Base-by-base conservation (phyloP, 2,113 vertebrate genomes). In the Ramphastos sulfuratus region DNA sequence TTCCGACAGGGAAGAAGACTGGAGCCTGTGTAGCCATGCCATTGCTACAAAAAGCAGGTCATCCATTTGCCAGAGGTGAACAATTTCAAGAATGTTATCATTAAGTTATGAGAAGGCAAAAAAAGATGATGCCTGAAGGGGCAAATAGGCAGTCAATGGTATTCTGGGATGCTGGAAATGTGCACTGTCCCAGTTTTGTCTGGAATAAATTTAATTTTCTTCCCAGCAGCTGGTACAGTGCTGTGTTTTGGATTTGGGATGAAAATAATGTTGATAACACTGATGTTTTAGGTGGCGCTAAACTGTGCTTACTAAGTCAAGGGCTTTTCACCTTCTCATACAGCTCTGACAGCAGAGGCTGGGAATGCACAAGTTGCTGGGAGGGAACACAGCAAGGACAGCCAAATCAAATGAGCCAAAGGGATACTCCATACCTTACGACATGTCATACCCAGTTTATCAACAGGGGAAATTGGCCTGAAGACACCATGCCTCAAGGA, bases 81-180 rank as follows among this genome's bases (percentile, higher is more conserved):
- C 67, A 85, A 95, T 96, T 96, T 94, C 84, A 83, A 82, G 76
- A 94, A 96, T 54, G 10, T 73, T 83, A 79, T 95, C 96, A 97
- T 96, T 96, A 97, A 93, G 75, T 94, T 97, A 91, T 90, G 93
- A 96, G 96, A 94, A 25, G 76, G 85, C 31, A 94, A 97, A 94
- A 42, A 89, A 95, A 91, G 82, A 90, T 50, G 66, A 95, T 91
- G 96, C 96, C 90, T 76, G 87, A 97, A 92, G 91, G 96, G 83
- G 89, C 75, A 93, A 96, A 93, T 84, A 89, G 37, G 69, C 92
- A 96, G 95, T 79, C 96, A 96, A 95, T 96, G 95, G 96, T 96
- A 96, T 97, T 97, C 95, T 97, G 92, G 94, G 95, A 96, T 96
- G 59, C 85, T 92, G 95, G 96, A 98, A 96, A 97, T 90, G 88